phyloP scores from a whole-genome alignment of 2,113 vertebrate species.

The Psittacula cyanocephala region DNA sequence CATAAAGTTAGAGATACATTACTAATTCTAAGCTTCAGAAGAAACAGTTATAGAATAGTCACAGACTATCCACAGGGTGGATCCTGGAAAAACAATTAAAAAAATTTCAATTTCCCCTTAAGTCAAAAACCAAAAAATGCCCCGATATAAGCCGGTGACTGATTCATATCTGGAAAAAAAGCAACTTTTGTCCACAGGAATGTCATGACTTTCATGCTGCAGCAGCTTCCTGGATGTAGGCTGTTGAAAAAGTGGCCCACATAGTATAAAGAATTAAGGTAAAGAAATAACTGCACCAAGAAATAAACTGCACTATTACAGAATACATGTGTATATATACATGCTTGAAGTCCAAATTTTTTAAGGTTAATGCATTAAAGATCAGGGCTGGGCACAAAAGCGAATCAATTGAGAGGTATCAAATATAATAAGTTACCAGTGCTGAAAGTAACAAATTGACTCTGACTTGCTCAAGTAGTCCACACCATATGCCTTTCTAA shows the following conservation, averaged over 20 bases:
- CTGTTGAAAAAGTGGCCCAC: not conserved
- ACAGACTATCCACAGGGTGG: not conserved
- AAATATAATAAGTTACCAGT: not conserved
- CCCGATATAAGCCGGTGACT: not conserved
- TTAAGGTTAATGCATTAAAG: not conserved
- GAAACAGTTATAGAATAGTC: not conserved
- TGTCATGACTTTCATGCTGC: not conserved
- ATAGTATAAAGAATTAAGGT: not conserved
- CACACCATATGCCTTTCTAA: not conserved
- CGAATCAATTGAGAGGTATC: not conserved
- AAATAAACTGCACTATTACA: not conserved
- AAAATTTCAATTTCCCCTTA: not conserved
- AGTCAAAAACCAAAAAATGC: not conserved
- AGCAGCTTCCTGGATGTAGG: not conserved
- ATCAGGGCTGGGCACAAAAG: not conserved
- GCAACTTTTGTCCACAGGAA: not conserved
- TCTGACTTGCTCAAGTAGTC: not conserved
- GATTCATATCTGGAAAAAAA: not conserved
- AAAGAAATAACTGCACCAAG: not conserved
- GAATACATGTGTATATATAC: not conserved
- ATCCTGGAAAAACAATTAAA: not conserved
- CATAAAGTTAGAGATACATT: not conserved
- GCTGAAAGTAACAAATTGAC: constrained; percentile 17
- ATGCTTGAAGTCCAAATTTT: not conserved
- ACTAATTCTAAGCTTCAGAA: not conserved